phyloP scores from a whole-genome alignment of 2,797 vertebrate genomes.

The Diceros bicornis region DNA sequence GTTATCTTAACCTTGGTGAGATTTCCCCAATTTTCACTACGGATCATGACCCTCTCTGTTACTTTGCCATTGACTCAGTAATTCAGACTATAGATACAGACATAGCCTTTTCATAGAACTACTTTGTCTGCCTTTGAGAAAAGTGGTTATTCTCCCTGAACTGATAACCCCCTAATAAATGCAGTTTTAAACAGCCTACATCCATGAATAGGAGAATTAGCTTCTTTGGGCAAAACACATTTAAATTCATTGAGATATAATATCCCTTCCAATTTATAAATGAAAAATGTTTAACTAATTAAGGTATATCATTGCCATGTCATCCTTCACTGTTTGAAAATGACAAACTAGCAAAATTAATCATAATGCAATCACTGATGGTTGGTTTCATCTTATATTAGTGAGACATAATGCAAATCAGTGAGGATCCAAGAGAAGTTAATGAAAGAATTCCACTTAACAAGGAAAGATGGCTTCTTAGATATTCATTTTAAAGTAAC shows the following conservation, averaged over 20 bases:
- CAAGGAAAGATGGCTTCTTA: conserved; percentile 21
- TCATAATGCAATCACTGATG: conserved; percentile 80
- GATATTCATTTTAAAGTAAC: conserved; percentile 68
- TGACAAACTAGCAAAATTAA: conserved; percentile 72
- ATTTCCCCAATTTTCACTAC: not conserved
- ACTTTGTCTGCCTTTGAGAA: conserved; percentile 17
- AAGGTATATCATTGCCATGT: conserved; percentile 71
- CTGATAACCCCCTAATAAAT: conserved; percentile 48
- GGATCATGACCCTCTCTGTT: not conserved
- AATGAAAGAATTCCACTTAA: conserved; percentile 73
- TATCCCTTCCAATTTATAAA: conserved; percentile 71
- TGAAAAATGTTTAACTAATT: conserved; percentile 80
- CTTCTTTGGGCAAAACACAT: conserved; percentile 65
- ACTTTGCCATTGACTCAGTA: not conserved
- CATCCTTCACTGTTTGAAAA: conserved; percentile 78
- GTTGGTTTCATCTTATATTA: conserved; percentile 78
- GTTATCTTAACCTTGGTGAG: not conserved
- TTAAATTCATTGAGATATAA: conserved; percentile 74
- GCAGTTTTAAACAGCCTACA: conserved; percentile 26
- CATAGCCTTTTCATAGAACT: not conserved
- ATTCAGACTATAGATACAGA: not conserved
- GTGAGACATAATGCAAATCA: conserved; percentile 73
- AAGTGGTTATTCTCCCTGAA: conserved; percentile 54
- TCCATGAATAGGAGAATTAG: conserved; percentile 61
- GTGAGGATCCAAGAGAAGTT: conserved; percentile 57